Percentiles rank a stretch among this genome's conserved stretches.
Evolutionary conservation across 2,888 invertebrate species (phyloP).

Genomic region (Tinea pellionella): DNA sequence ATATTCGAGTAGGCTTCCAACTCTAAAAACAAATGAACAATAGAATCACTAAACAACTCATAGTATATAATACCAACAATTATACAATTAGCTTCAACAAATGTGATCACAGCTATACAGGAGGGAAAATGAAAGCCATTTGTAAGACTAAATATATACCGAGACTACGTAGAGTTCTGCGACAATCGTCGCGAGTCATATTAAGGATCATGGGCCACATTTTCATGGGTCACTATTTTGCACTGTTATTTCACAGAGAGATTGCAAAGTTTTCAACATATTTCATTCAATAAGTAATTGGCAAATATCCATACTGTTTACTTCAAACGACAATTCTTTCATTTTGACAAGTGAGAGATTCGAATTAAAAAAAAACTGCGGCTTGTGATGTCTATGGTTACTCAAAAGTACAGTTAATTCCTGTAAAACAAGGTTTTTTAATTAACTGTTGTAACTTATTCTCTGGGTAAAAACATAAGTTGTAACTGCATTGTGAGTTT

Average conservation of each 20-base stretch:
- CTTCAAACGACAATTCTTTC: slow-evolving; percentile 69
- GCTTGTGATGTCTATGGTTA: slow-evolving; percentile 47
- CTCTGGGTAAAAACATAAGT: no score
- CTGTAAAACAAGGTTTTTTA: no score
- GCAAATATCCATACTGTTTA: slow-evolving; percentile 71
- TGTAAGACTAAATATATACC: slow-evolving; percentile 73
- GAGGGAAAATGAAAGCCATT: slow-evolving; percentile 68
- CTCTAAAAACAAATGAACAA: slow-evolving; percentile 72
- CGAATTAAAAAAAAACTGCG: slow-evolving; percentile 26
- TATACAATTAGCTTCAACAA: neutral
- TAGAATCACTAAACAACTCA: neutral
- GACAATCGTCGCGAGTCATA: slow-evolving; percentile 90
- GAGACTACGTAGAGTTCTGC: slow-evolving; percentile 86
- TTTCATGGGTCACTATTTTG: slow-evolving; percentile 37
- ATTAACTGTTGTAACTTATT: no score
- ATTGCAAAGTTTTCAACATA: slow-evolving; percentile 56
- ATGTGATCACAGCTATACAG: slow-evolving; percentile 37
- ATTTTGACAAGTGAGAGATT: slow-evolving; percentile 58
- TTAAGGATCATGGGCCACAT: slow-evolving; percentile 80
- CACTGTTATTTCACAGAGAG: slow-evolving; percentile 38
- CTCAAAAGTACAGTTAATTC: no score
- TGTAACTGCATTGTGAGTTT: no score
- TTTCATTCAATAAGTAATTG: slow-evolving; percentile 60
- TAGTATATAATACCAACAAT: neutral
- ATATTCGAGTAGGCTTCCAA: slow-evolving; percentile 92